A percentile compares a stretch with the other conserved stretches of the same genome.
Evolutionary conservation across 92 coral and sea anemone genomes (phyloP).

Genomic region (Plumapathes pennacea): DNA sequence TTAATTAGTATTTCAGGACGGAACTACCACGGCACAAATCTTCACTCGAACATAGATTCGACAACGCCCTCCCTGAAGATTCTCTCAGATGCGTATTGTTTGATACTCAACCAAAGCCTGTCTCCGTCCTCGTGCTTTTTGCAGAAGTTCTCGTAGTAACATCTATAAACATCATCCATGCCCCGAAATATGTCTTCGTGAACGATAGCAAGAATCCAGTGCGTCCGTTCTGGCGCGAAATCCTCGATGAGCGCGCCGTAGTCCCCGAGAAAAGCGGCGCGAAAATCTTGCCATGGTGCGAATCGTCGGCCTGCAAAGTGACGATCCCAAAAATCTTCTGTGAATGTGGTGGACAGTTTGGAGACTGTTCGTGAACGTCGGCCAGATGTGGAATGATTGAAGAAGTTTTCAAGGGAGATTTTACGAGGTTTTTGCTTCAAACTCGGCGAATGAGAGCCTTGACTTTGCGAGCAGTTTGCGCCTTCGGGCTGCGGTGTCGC

Average conservation of each 20-base stretch:
- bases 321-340: conserved; percentile 60
- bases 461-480: too few species aligned
- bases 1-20: too few species aligned
- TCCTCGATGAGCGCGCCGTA: conserved; percentile 47
- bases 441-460: too few species aligned
- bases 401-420: too few species aligned
- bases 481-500: too few species aligned
- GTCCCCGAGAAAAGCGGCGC: conserved; percentile 61
- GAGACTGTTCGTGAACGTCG: conserved; percentile 6
- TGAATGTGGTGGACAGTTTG: conserved; percentile 1
- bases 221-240: conserved; percentile 54
- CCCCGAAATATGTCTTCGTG: conserved; percentile 65
- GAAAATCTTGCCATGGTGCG: conserved; percentile 42
- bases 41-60: conserved; percentile 62
- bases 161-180: conserved; percentile 38
- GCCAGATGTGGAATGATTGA: background rate
- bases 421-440: too few species aligned
- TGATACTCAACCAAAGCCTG: conserved; percentile 53
- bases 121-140: conserved; percentile 42
- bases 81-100: conserved; percentile 58
- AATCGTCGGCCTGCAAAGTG: conserved; percentile 32
- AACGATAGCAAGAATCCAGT: conserved; percentile 56
- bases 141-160: conserved; percentile 59
- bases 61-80: conserved; percentile 69
- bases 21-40: too few species aligned